Evolutionary conservation across 2,113 vertebrate species (phyloP).

Genomic region (Sturnus vulgaris): DNA sequence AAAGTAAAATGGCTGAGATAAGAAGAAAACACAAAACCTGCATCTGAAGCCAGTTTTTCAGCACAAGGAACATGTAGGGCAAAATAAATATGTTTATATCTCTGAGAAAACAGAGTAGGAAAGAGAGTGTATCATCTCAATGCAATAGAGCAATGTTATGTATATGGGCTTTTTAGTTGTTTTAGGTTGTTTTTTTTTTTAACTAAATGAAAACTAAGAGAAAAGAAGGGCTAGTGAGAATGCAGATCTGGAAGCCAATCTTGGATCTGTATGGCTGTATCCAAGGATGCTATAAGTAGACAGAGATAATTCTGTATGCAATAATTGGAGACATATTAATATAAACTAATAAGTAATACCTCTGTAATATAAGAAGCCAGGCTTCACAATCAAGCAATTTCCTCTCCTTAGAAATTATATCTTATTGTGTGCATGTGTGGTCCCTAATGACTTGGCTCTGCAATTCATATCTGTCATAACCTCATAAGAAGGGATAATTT

Average conservation of each 20-base stretch:
- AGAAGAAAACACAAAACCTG: neutral
- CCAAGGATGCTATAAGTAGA: neutral
- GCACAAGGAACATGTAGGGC: neutral
- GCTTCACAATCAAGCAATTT: neutral
- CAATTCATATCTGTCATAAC: neutral
- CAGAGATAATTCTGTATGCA: neutral
- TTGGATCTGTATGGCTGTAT: neutral
- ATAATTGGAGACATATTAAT: neutral
- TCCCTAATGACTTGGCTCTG: neutral
- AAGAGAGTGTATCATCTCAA: neutral
- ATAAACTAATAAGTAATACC: neutral
- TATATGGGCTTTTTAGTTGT: neutral
- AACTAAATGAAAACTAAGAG: neutral
- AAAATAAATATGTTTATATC: neutral
- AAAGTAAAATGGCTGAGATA: neutral
- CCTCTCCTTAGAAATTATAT: neutral
- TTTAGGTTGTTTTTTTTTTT: neutral
- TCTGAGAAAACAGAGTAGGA: neutral
- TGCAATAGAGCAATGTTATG: neutral
- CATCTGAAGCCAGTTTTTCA: neutral
- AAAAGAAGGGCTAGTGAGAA: neutral
- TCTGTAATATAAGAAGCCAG: neutral
- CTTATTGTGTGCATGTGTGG: neutral
- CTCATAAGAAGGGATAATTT: constrained; percentile 1
- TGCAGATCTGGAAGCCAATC: neutral